A percentile compares a stretch with the other conserved stretches of the same genome.
These are phyloP conservation scores for Pomacea maculata DNA, from an alignment of 1,140 invertebrate genomes.

Conservation along the genomic window DNA sequence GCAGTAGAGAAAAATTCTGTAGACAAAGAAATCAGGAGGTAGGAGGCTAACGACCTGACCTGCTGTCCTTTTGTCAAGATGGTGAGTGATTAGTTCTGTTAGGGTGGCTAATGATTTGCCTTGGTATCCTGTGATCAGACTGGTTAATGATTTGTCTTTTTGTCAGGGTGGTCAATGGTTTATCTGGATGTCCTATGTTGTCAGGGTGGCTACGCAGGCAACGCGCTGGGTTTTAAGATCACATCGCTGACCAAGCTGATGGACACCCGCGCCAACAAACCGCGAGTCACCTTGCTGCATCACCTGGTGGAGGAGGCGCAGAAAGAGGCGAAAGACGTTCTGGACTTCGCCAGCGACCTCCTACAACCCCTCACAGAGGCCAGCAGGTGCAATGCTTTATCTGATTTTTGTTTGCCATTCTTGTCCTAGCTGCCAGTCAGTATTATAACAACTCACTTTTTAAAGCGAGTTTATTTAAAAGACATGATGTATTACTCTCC, in stretches of 20 bases:
- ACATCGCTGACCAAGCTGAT: conserved; percentile 93
- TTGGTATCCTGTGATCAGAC: background rate
- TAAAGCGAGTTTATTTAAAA: too few relatives aligned
- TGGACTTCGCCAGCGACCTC: conserved; percentile 55
- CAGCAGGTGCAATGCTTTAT: conserved; percentile 37
- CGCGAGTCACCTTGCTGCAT: conserved; percentile 95
- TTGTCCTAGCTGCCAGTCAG: too few relatives aligned
- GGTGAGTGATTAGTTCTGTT: too few relatives aligned
- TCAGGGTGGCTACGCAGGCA: conserved; percentile 94
- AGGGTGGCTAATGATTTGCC: background rate
- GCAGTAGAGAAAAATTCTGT: too few relatives aligned
- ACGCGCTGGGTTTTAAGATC: conserved; percentile 94
- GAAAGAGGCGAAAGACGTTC: conserved; percentile 52
- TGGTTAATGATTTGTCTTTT: background rate
- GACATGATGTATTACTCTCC: conserved; percentile 33
- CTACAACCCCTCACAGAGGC: conserved; percentile 42
- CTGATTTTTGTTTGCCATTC: too few relatives aligned
- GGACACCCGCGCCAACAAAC: conserved; percentile 95
- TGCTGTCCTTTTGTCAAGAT: too few relatives aligned
- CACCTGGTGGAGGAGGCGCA: conserved; percentile 77
- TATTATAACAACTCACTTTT: too few relatives aligned
- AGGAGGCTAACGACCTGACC: too few relatives aligned
- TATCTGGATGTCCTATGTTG: conserved; percentile 69
- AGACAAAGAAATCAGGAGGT: too few relatives aligned
- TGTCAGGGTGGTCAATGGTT: background rate